These are phyloP conservation scores for Tolmerus cingulatus DNA, from an alignment of 2,888 invertebrate genomes.

Conservation along the genomic window DNA sequence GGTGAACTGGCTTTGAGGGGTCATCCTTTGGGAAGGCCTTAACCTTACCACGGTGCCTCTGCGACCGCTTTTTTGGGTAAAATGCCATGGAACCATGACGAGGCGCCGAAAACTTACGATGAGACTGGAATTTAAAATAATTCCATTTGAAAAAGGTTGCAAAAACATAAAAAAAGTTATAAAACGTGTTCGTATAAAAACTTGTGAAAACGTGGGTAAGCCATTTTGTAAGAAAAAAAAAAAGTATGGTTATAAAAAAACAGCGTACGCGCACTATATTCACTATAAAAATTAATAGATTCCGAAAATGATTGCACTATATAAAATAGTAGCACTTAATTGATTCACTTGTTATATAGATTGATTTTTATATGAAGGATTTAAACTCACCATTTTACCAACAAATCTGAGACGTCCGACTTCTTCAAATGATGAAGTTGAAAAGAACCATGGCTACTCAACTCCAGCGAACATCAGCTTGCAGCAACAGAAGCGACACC, in stretches of 20 bases:
- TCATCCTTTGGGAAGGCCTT: constrained; percentile 99
- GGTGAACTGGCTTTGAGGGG: constrained; percentile 92
- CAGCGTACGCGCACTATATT: not conserved
- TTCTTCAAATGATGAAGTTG: constrained; percentile 56
- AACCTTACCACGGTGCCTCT: constrained; percentile 96
- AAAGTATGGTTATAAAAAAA: not conserved
- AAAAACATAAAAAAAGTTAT: not conserved
- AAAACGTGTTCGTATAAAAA: not conserved
- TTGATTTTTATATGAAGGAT: not conserved
- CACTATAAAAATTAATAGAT: not conserved
- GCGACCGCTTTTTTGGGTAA: constrained; percentile 97
- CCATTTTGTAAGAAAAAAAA: not conserved
- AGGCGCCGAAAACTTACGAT: constrained; percentile 99
- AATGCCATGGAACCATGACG: constrained; percentile 99
- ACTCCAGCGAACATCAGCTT: not conserved
- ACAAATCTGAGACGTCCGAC: constrained; percentile 53
- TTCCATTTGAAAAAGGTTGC: not conserved
- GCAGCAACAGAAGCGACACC: not conserved
- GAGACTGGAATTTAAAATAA: constrained; percentile 77
- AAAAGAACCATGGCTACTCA: constrained; percentile 55
- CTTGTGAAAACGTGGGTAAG: not conserved
- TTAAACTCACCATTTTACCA: constrained; percentile 55
- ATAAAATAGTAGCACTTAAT: not conserved
- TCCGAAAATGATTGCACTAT: not conserved
- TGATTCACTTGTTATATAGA: not conserved